Evolutionary conservation across 2,888 invertebrate genomes (phyloP).

Genomic region (Meghimatium bilineatum): DNA sequence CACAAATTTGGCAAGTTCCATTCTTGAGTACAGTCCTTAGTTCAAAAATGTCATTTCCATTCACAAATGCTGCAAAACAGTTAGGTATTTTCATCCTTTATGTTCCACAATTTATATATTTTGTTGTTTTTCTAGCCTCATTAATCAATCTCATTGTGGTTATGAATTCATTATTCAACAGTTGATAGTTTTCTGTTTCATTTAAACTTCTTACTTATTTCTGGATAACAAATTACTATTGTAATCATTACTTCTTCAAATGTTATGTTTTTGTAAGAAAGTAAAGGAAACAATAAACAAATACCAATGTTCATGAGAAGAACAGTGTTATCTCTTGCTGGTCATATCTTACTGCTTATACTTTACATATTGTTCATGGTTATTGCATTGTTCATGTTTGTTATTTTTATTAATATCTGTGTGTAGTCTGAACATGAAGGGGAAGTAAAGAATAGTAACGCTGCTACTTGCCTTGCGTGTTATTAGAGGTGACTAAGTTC

Average conservation of each 20-base stretch:
- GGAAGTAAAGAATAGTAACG: too few relatives aligned
- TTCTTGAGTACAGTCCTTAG: too few relatives aligned
- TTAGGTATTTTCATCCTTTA: neutral
- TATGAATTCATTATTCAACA: neutral
- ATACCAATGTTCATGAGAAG: neutral
- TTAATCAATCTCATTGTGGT: neutral
- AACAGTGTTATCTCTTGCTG: neutral
- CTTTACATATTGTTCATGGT: too few relatives aligned
- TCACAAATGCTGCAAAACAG: neutral
- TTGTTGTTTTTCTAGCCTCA: neutral
- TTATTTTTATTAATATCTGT: too few relatives aligned
- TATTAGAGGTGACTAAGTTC: too few relatives aligned
- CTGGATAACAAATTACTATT: neutral
- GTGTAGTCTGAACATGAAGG: too few relatives aligned
- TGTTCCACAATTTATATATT: neutral
- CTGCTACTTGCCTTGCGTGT: too few relatives aligned
- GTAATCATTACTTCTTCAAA: neutral
- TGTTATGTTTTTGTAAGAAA: neutral
- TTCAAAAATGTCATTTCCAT: neutral
- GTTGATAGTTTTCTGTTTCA: neutral
- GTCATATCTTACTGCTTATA: too few relatives aligned
- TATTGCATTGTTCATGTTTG: too few relatives aligned
- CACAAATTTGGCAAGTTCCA: neutral
- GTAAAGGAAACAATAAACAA: neutral
- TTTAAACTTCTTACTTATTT: neutral